A percentile compares a stretch with the other conserved stretches of the same genome.
phyloP scores from a whole-genome alignment of 2,888 invertebrate species.

The Dugesia japonica region DNA sequence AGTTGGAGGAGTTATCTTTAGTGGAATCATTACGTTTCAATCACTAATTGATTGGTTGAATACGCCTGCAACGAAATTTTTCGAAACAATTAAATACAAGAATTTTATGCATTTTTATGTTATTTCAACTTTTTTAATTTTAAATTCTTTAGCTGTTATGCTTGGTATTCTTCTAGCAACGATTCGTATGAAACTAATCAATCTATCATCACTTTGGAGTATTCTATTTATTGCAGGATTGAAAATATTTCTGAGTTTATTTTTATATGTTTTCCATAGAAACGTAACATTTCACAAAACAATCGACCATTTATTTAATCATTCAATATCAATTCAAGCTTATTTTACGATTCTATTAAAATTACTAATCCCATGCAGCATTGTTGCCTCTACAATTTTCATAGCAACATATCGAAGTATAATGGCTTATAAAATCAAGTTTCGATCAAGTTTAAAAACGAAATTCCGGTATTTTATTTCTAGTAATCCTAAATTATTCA shows the following conservation, averaged over 20 bases:
- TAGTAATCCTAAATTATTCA: neutral
- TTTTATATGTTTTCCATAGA: neutral
- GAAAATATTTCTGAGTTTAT: neutral
- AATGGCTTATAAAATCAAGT: neutral
- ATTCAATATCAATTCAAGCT: neutral
- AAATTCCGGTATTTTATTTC: neutral
- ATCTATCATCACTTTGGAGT: neutral
- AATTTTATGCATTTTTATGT: constrained; percentile 8
- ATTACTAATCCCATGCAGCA: neutral
- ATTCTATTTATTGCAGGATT: neutral
- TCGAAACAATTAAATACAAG: neutral
- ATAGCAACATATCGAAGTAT: neutral
- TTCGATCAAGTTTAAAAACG: neutral
- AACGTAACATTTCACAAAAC: neutral
- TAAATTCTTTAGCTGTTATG: neutral
- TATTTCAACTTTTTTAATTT: neutral
- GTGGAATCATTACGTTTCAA: neutral
- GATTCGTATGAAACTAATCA: neutral
- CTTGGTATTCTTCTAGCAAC: neutral
- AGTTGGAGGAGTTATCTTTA: neutral
- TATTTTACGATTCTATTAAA: neutral
- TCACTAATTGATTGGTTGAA: neutral
- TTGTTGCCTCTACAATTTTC: neutral
- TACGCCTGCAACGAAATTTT: neutral
- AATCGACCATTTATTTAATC: neutral